These are phyloP conservation scores for Callocephalon fimbriatum DNA, from an alignment of 2,113 vertebrate species.

Conservation along the genomic window DNA sequence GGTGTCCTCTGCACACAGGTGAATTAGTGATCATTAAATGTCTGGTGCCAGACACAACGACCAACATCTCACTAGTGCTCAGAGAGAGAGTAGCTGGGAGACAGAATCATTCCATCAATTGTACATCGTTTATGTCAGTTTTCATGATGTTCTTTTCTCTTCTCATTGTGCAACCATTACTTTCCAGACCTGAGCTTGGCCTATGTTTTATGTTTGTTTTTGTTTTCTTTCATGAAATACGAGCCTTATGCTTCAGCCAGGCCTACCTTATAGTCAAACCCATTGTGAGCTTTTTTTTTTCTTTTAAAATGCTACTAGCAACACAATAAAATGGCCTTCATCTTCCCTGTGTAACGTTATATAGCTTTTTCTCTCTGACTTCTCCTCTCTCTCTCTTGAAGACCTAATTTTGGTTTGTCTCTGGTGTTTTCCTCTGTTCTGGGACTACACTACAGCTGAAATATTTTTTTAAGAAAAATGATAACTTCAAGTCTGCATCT, in stretches of 20 bases:
- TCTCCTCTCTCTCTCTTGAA: not conserved
- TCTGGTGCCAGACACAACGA: not conserved
- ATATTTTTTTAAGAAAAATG: conserved; percentile 24
- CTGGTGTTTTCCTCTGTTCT: not conserved
- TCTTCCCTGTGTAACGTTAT: not conserved
- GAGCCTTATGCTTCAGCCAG: not conserved
- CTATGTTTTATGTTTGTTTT: not conserved
- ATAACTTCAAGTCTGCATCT: not conserved
- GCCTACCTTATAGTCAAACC: not conserved
- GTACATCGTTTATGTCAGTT: not conserved
- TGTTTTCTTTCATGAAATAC: not conserved
- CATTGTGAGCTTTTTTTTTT: not conserved
- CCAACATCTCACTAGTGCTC: not conserved
- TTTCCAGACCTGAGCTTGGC: not conserved
- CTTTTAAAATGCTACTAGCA: not conserved
- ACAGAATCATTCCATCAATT: not conserved
- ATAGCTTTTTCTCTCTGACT: not conserved
- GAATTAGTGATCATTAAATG: not conserved
- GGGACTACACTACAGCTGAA: not conserved
- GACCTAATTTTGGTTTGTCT: conserved; percentile 21
- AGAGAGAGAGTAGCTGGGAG: not conserved
- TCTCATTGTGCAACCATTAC: not conserved
- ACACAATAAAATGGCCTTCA: not conserved
- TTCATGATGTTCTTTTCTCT: not conserved
- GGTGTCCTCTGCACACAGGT: not conserved